Evolutionary conservation across 2,113 vertebrate species (phyloP), one percentile per base, ranked within the genome.

Genomic region (Acrocephalus arundinaceus): DNA sequence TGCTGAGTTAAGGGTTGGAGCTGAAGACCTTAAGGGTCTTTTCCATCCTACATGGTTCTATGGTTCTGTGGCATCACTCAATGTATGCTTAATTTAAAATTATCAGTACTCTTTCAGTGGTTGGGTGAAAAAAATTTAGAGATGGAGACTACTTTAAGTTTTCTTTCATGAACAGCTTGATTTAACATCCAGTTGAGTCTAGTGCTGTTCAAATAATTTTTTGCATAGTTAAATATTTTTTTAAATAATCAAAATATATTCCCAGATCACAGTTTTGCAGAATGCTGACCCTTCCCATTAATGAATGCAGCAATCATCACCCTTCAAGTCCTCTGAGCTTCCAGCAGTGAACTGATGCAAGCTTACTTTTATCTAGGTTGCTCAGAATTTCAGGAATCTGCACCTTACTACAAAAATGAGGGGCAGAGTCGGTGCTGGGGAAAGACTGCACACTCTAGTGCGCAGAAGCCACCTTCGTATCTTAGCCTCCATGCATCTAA

Each of bases 341-440:
- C 81, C 61, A 37, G 19, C 21, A 90, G 63, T 43, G 75, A 96
- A 74, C 28, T 70, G 54, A 49, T 37, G 39, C 20, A 37, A 92
- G 30, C 48, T 89, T 74, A 77, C 75, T 97, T 94, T 93, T 80
- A 89, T 75, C 22, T 48, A 61, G 43, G 37, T 37, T 88, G 62
- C 58, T 90, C 75, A 77, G 61, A 89, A 94, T 87, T 10, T 57
- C 61, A 95, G 35, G 63, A 87, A 93, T 66, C 55, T 68, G 81
- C 33, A 88, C 14, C 27, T 70, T 81, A 39, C 70, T 39, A 66
- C 5, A 58, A 35, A 66, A 92, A 70, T 0, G 0, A 91, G 61
- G 85, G 49, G 43, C 30, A 61, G 75, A 93, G 30, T 45, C 3
- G 5, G 33, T 51, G 57, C 46, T 10, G 2, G 23, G 37, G 43